A percentile compares a stretch with the other conserved stretches of the same genome.
These are phyloP conservation scores for Drosophila trapezifrons DNA, from an alignment of 1,140 invertebrate genomes.

Conservation along the genomic window DNA sequence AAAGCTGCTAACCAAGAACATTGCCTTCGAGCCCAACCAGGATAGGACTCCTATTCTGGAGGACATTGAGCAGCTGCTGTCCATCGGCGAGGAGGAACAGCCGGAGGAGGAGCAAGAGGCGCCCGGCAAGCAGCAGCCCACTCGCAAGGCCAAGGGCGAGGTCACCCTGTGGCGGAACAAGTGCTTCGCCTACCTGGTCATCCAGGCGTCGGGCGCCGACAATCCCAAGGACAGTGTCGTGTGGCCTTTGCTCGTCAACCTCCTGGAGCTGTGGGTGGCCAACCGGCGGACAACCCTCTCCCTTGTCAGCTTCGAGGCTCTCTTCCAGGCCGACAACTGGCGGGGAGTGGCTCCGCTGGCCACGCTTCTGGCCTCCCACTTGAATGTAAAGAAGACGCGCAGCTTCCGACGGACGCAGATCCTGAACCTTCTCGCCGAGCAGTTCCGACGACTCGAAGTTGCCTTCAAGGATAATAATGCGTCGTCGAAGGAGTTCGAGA, in stretches of 20 bases:
- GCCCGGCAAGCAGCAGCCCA: neutral
- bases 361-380: conserved; percentile 3
- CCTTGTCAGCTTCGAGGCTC: conserved; percentile 46
- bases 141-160: conserved; percentile 18
- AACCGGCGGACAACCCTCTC: conserved; percentile 20
- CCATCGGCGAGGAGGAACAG: conserved; percentile 17
- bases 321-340: conserved; percentile 43
- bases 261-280: conserved; percentile 36
- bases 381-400: conserved; percentile 26
- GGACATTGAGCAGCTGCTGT: conserved; percentile 39
- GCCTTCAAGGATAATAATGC: conserved; percentile 18
- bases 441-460: conserved; percentile 18
- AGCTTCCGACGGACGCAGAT: conserved; percentile 46
- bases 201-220: conserved; percentile 19
- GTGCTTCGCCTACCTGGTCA: conserved; percentile 50
- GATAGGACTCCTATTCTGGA: conserved; percentile 31
- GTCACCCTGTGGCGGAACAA: conserved; percentile 39
- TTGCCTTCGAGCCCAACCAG: neutral
- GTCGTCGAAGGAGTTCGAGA: conserved; percentile 20
- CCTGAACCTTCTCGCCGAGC: conserved; percentile 30
- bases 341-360: conserved; percentile 29
- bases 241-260: conserved; percentile 33
- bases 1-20: conserved; percentile 27
- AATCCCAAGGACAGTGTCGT: conserved; percentile 12
- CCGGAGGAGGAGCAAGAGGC: conserved; percentile 17